Evolutionary conservation across 1,140 invertebrate genomes (phyloP), one percentile per base, ranked within the genome.

Genomic region (Trichoplusia ni): DNA sequence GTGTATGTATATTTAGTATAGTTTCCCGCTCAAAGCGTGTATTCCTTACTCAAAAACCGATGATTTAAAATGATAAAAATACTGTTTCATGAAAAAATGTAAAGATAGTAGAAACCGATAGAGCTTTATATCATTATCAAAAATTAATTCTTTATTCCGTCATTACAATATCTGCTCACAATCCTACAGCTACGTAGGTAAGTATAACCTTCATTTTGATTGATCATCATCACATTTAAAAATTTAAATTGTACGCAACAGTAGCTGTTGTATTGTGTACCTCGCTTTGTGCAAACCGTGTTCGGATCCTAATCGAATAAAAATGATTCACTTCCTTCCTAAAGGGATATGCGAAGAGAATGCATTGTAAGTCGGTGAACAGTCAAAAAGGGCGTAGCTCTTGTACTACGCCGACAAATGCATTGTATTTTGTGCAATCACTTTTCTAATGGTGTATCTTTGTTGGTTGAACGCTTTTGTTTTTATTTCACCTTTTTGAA

Each of bases 301-400:
- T 61, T 42, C 64, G 68, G 53, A 65, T 67, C 56, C 60, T 84
- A 82, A 84, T 81, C 75, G 78, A 82, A 79, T 79, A 79, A 81
- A 75, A 66, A 84, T 79, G 60, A 80, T 76, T 72, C 65, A 75
- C 75, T 84, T 84, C 81, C 79, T 81, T 84, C 79, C 81, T 81
- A 27, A 54, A 53, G 29, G 5, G 54, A 40, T 40, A 63, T 63
- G 62, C 23, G 37, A 35, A 51, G 64, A 71, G 58, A 63, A 51
- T 40, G 44, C 67, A 69, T 73, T 73, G 75, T 72, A 38, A 31
- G 53, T 47, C 67, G 69, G 71, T 61, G 67, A 68, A 69, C 63
- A 66, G 69, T 64, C 64, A 67, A 63, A 61, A 64, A 75, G 68
- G 73, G 70, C 70, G 73, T 73, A 73, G 64, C 64, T 67, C 69